Evolutionary conservation across 1,140 invertebrate species (phyloP), one percentile per base, ranked within the genome.

Genomic region (Macrosteles quadrilineatus): DNA sequence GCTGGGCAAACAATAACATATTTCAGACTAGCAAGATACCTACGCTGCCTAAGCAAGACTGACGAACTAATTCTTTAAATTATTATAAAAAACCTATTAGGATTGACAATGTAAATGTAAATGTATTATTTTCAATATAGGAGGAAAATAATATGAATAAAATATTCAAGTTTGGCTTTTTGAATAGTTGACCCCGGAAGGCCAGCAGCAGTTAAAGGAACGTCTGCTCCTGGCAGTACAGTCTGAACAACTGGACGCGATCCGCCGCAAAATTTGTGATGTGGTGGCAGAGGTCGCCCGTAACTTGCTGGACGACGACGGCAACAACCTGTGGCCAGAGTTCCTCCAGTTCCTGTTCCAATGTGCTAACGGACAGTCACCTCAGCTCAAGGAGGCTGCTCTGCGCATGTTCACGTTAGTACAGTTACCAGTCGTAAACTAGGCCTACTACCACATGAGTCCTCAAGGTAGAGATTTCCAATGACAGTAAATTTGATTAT

Each of bases 301-400:
- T 77, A 98, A 97, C 83, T 86, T 98, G 69, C 92, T 99, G 73
- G 97, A 99, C 80, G 97, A 98, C 74, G 94, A 97, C 80, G 95
- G 95, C 29, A 96, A 95, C 77, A 98, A 98, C 81, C 89, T 90
- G 71, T 99, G 98, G 98, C 95, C 94, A 27, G 97, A 98, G 79
- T 94, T 99, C 78, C 84, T 99, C 29, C 91, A 96, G 78, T 99
- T 98, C 81, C 85, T 99, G 76, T 99, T 98, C 82, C 91, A 96
- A 78, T 96, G 95, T 83, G 95, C 93, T 17, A 95, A 89, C 82
- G 91, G 92, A 71, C 84, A 89, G 32, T 87, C 91, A 76, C 82
- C 91, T 29, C 86, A 89, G 57, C 84, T 97, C n/a, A 95, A 95
- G 83, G 97, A 98, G 81, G 91, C 92, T 76, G 95, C 96, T 14